Evolutionary conservation across 2,797 vertebrate genomes (phyloP), one percentile per base, ranked within the genome.

Genomic region (Xerus rutilus): DNA sequence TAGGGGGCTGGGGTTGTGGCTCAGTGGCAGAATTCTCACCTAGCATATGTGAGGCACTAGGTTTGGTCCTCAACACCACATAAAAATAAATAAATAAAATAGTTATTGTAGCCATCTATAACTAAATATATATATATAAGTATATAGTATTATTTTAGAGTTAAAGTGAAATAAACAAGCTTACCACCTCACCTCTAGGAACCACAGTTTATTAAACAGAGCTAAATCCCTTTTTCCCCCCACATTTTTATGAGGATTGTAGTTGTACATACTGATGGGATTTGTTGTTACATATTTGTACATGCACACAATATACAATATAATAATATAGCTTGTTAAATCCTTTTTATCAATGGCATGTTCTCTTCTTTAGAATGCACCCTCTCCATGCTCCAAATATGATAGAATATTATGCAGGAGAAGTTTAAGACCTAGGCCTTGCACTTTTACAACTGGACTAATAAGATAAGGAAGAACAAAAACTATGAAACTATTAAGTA

Each of bases 121-220:
- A 39, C 39, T 39, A 39, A 39, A 39, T 39, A 39, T 39, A 39
- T 39, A 39, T 39, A 39, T 39, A 65, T 57, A 85, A 62, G n/a
- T 77, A 54, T 21, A 14, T 76, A 35, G 30, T n/a, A 83, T 69
- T 78, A 78, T 82, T 79, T 85, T 57, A 85, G 73, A 81, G 47
- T 91, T 69, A 64, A 83, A 43, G 73, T 43, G 74, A 88, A 89
- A 45, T 78, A 83, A 67, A 7, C 17, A 65, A 87, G 25, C 15
- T 45, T 82, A 69, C 35, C 6, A 90, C 30, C 86, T 93, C 72
- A 72, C 17, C 20, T 74, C 11, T 49, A 77, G 30, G 74, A 82
- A 83, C 17, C 74, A 96, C 30, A 67, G 35, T 74, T 86, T 69
- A 65, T 72, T 81, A 83, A 86, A 35, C 43, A 86, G 59, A 52